Base-by-base conservation (phyloP, 1,140 invertebrate species). In the Parasteatoda tepidariorum region DNA sequence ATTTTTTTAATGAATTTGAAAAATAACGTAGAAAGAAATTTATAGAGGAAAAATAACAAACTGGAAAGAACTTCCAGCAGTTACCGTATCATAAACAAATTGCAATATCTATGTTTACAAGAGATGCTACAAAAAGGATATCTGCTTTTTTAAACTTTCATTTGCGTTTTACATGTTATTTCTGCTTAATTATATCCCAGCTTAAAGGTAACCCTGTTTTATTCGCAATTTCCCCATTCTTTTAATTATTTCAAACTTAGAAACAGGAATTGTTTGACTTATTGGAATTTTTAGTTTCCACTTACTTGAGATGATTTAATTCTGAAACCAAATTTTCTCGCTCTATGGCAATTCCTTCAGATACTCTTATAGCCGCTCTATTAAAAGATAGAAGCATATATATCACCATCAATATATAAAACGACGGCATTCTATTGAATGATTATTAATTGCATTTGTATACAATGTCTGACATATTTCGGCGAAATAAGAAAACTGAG, bases 241-340 rank as follows among this genome's bases (percentile, higher is more conserved):
- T 48, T 13, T 2, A 48, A 9, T 48, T 13, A 13, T 48, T 4
- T 48, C 9, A 9, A 48, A 48, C 18, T 48, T 48, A 13, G 4
- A 48, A 48, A 4, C 18, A 18, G 1, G 9, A 41, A 13, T 48
- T 13, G 1, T 13, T 48, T 13, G 18, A 13, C 38, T 13, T 48
- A 13, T 13, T 13, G 4, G 18, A 48, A 48, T 48, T 48, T 2
- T 13, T 18, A 31, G 18, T 2, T 18, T 31, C 18, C 5, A 73
- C 70, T 85, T 88, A 90, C 89, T 88, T 89, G 0, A 91, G 87
- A 24, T 89, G 84, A 74, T 91, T 89, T 9, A 91, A 85, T 85
- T 91, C 90, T 85, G 89, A 89, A 2, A 91, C 89, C 30, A 91
- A 84, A 83, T 87, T 89, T 86, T 90, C 90, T 85, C 90, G 86